These are phyloP conservation scores for Peromyscus leucopus DNA, from an alignment of 2,113 vertebrate genomes.

Conservation along the genomic window DNA sequence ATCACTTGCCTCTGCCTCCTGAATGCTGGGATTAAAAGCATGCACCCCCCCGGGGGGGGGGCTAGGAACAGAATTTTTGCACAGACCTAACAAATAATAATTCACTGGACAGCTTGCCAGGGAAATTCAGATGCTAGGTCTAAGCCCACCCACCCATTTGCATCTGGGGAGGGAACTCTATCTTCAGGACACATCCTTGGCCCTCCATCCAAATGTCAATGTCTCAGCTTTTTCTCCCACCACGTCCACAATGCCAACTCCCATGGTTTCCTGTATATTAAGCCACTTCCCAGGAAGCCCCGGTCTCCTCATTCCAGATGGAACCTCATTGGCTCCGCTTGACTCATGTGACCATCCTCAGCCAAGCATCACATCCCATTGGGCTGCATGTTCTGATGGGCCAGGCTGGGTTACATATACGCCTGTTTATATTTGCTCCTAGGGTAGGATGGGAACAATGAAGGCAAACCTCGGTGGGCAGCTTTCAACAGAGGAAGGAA, in stretches of 20 bases:
- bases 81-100: not conserved
- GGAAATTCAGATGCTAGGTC: not conserved
- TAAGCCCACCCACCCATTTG: fast-evolving
- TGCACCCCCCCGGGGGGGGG: no score
- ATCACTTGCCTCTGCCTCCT: no score
- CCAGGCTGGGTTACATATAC: not conserved
- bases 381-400: not conserved
- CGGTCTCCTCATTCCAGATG: not conserved
- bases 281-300: not conserved
- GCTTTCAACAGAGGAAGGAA: not conserved
- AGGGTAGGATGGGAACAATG: not conserved
- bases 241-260: not conserved
- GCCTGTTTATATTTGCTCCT: not conserved
- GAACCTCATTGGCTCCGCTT: not conserved
- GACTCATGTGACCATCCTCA: not conserved
- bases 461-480: not conserved
- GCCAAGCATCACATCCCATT: not conserved
- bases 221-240: not conserved
- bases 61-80: not conserved
- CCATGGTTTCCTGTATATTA: not conserved
- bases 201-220: not conserved
- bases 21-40: no score
- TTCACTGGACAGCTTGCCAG: not conserved
- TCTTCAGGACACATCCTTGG: not conserved
- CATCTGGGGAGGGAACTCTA: not conserved